Evolutionary conservation across 1,140 invertebrate genomes (phyloP).

Genomic region (Apis florea): DNA sequence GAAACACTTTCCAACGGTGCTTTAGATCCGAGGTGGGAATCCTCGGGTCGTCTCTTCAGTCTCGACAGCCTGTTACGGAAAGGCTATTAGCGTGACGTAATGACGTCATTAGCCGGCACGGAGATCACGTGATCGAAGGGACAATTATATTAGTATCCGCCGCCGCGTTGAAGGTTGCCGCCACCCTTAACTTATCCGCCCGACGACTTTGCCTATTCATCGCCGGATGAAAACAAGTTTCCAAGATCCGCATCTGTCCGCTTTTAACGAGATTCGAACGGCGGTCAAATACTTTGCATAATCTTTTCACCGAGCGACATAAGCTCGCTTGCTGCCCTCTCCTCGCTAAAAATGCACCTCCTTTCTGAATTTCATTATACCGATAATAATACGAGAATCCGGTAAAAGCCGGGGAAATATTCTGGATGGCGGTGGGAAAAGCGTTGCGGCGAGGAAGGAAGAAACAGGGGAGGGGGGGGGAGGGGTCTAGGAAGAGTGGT

Average conservation of each 20-base stretch:
- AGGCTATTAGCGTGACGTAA: constrained; percentile 73
- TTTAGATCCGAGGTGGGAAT: too few species aligned
- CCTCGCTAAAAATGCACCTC: constrained; percentile 36
- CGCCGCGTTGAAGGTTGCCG: constrained; percentile 60
- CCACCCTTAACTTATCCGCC: constrained; percentile 55
- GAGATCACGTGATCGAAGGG: constrained; percentile 65
- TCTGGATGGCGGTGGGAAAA: not conserved
- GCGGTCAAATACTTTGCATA: constrained; percentile 54
- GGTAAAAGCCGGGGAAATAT: not conserved
- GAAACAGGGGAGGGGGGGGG: too few species aligned
- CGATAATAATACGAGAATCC: constrained; percentile 35
- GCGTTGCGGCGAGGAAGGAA: too few species aligned
- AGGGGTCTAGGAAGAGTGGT: not conserved
- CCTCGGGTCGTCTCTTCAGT: constrained; percentile 33
- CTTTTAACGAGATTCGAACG: constrained; percentile 54
- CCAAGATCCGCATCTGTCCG: not conserved
- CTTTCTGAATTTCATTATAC: constrained; percentile 51
- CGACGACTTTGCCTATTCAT: constrained; percentile 16
- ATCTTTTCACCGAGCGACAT: constrained; percentile 41
- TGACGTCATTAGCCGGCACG: constrained; percentile 70
- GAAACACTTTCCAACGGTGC: constrained; percentile 9
- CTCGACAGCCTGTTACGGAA: constrained; percentile 55
- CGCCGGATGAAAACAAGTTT: constrained; percentile 40
- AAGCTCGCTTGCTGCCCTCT: constrained; percentile 19
- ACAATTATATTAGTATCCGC: constrained; percentile 64